Conservation (phyloP, 2,888 invertebrate species). For the Dioctria linearis region DNA sequence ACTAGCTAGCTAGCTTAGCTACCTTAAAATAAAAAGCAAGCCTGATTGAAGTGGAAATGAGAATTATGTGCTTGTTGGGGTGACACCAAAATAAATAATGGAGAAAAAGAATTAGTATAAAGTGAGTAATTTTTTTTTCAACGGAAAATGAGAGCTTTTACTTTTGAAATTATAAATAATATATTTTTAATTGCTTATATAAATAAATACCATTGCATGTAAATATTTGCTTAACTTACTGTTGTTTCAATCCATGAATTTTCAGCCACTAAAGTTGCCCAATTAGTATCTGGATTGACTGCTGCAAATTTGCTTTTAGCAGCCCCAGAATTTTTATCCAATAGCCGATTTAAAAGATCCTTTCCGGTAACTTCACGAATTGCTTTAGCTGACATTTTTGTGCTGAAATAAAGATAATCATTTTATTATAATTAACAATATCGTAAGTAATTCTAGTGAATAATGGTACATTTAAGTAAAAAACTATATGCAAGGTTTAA, state of each 20-base stretch:
- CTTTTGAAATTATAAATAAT: too few relatives aligned
- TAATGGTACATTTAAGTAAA: too few relatives aligned
- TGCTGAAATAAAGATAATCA: constrained; percentile 2
- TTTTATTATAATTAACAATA: too few relatives aligned
- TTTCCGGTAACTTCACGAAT: constrained; percentile 96
- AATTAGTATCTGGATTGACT: constrained; percentile 82
- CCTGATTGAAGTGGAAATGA: neutral
- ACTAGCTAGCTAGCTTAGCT: neutral
- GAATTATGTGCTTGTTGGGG: neutral
- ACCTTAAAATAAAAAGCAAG: neutral
- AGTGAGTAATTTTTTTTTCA: too few relatives aligned
- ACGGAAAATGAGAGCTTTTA: too few relatives aligned
- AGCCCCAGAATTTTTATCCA: constrained; percentile 77
- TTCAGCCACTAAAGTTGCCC: constrained; percentile 81
- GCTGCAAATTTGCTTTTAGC: constrained; percentile 87
- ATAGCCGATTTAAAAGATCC: constrained; percentile 88
- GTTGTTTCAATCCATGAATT: constrained; percentile 91
- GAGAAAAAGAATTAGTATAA: too few relatives aligned
- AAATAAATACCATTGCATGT: neutral
- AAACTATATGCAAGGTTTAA: too few relatives aligned
- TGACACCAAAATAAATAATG: too few relatives aligned
- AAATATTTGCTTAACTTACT: constrained; percentile 69
- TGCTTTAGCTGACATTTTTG: constrained; percentile 95
- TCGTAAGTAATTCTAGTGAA: too few relatives aligned
- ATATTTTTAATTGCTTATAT: neutral